Evolutionary conservation across 1,140 invertebrate species (phyloP), one percentile per base, ranked within the genome.

Genomic region (Vollenhovia emeryi): DNA sequence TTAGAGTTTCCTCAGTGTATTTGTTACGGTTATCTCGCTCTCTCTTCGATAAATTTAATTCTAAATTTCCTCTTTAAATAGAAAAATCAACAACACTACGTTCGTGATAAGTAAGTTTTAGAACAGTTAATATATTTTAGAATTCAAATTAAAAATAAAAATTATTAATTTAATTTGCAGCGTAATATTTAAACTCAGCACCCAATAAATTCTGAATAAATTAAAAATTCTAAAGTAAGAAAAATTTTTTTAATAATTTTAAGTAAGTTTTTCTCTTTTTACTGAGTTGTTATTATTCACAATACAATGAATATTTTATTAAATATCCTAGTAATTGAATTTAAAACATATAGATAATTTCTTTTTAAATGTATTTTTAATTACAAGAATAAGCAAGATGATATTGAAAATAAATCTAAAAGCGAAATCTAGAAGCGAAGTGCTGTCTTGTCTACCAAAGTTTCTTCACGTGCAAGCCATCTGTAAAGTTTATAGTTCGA

Each of bases 401-500:
- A 48, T 9, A 64, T 36, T 24, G 8, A 15, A 48, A 13, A 33
- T 62, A 33, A 68, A 1, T 30, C 3, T 68, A 50, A 68, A 18
- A 24, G 9, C 13, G 24, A 43, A 5, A n/a, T 79, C 9, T 78
- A 36, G 15, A 36, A 36, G 3, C 33, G 78, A 64, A 52, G 33
- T 43, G 52, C 55, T 62, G 55, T 18, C 13, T 11, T 84, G 55
- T 48, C n/a, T 30, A 52, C 45, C 30, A 24, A 83, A 83, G 85
- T 76, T 87, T 84, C 86, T 79, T 84, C 43, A 79, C 45, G 80
- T 88, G 87, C 73, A 33, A 40, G 69, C 87, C 87, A 89, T 89
- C 87, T 89, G 83, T 33, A 50, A 76, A 60, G 33, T 59, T 69
- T 52, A 82, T 21, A 43, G 68, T 84, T 64, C 5, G 24, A 84